Percentiles rank a stretch among this genome's conserved stretches.
Conservation (phyloP, 2,113 vertebrate species). For the Camelus bactrianus region DNA sequence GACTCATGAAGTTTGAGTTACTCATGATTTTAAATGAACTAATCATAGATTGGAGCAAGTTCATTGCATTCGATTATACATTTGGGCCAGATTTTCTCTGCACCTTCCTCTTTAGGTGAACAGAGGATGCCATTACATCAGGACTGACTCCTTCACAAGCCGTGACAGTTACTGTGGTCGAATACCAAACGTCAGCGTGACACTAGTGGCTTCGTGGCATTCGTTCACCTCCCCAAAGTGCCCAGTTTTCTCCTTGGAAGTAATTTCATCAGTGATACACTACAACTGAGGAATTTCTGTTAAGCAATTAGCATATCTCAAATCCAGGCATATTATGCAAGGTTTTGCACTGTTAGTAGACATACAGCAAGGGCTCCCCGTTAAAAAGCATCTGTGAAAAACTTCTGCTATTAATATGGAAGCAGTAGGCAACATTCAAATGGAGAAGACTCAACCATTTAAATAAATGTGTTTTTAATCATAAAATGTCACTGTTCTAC, state of each 20-base stretch:
- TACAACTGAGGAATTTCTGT: slow-evolving; percentile 74
- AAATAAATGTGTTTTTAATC: slow-evolving; percentile 80
- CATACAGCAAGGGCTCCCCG: slow-evolving; percentile 75
- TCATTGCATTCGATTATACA: background rate
- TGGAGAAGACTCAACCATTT: slow-evolving; percentile 81
- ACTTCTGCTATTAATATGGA: slow-evolving; percentile 71
- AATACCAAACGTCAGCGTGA: slow-evolving; percentile 35
- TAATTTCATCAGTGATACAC: slow-evolving; percentile 54
- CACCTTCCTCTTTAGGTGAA: background rate
- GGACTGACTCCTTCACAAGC: background rate
- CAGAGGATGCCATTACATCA: background rate
- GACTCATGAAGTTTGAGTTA: background rate
- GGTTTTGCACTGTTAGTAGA: slow-evolving; percentile 49
- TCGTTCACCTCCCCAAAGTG: slow-evolving; percentile 52
- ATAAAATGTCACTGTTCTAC: slow-evolving; percentile 60
- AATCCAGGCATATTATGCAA: slow-evolving; percentile 67
- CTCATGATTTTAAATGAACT: slow-evolving; percentile 55
- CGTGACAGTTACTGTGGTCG: background rate
- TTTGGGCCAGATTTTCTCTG: background rate
- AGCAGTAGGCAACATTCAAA: slow-evolving; percentile 81
- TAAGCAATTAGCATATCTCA: slow-evolving; percentile 72
- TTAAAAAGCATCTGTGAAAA: slow-evolving; percentile 73
- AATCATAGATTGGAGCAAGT: slow-evolving; percentile 11
- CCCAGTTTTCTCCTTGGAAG: slow-evolving; percentile 59
- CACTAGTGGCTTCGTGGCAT: background rate